phyloP scores from a whole-genome alignment of 2,888 invertebrate genomes.

The Hybos culiciformis region DNA sequence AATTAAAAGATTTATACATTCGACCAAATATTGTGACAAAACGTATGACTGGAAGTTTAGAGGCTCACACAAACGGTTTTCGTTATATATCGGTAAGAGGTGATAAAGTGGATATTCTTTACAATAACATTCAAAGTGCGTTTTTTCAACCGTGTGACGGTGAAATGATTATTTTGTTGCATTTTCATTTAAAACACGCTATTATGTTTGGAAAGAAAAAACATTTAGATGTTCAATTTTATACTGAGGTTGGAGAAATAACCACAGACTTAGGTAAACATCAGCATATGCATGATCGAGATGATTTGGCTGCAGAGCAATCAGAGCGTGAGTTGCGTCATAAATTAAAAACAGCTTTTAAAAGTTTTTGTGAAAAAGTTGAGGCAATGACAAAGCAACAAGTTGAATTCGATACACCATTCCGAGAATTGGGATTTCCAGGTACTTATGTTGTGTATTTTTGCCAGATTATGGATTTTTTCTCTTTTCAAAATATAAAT shows the following conservation, averaged over 20 bases:
- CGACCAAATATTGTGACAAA: conserved; percentile 97
- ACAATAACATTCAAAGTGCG: conserved; percentile 98
- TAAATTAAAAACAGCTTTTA: conserved; percentile 94
- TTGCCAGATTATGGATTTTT: too few species aligned
- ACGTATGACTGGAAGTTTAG: conserved; percentile 83
- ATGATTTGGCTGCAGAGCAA: conserved; percentile 97
- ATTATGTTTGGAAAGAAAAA: conserved; percentile 99
- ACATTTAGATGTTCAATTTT: conserved; percentile 97
- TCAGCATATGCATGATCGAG: conserved; percentile 99
- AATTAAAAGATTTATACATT: conserved; percentile 93
- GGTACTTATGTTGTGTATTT: too few species aligned
- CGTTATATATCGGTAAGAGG: conserved; percentile 98
- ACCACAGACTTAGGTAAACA: conserved; percentile 99
- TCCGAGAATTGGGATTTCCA: conserved; percentile 93
- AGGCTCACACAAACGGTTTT: conserved; percentile 93
- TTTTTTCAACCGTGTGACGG: conserved; percentile 99
- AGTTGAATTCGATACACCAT: conserved; percentile 97
- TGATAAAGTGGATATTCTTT: conserved; percentile 97
- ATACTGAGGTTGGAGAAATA: conserved; percentile 99
- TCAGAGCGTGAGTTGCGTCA: conserved; percentile 92
- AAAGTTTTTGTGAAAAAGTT: conserved; percentile 94
- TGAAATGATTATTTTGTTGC: conserved; percentile 97
- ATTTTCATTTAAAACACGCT: conserved; percentile 97
- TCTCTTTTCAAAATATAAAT: too few species aligned
- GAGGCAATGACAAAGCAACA: conserved; percentile 92